phyloP scores from a whole-genome alignment of 1,140 invertebrate genomes.

The Vanessa tameamea region DNA sequence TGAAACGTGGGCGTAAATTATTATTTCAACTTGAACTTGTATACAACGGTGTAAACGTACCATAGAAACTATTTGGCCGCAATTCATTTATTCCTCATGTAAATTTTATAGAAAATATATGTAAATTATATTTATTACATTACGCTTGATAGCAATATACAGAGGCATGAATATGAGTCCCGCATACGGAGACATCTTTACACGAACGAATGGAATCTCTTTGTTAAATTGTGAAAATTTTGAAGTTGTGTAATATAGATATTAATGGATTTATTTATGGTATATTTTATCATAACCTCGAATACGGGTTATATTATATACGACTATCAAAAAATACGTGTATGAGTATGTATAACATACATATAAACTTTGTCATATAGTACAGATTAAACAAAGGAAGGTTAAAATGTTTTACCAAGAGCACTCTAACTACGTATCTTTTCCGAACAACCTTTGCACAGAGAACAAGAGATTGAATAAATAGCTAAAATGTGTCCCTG shows the following conservation, averaged over 20 bases:
- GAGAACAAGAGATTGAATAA: no score
- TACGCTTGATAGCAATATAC: slow-evolving; percentile 72
- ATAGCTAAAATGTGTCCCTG: no score
- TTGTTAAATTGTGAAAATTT: slow-evolving; percentile 2
- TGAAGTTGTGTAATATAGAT: not conserved
- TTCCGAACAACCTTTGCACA: no score
- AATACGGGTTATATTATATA: no score
- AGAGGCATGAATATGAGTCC: slow-evolving; percentile 69
- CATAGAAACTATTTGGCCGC: slow-evolving; percentile 49
- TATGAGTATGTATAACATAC: no score
- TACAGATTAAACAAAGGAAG: no score
- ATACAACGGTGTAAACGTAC: slow-evolving; percentile 45
- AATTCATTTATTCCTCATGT: slow-evolving; percentile 78
- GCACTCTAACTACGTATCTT: no score
- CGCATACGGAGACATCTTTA: slow-evolving; percentile 5
- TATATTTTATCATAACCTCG: no score
- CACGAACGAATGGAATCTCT: slow-evolving; percentile 2
- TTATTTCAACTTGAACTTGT: slow-evolving; percentile 46
- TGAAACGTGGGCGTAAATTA: slow-evolving; percentile 45
- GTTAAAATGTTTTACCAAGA: no score
- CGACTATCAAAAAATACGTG: no score
- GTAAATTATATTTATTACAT: slow-evolving; percentile 78
- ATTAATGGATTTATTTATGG: no score
- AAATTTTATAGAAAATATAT: slow-evolving; percentile 80
- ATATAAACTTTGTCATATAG: no score